A percentile compares a stretch with the other conserved stretches of the same genome.
Conservation (phyloP, 2,888 invertebrate genomes). For the Tortricodes alternella region DNA sequence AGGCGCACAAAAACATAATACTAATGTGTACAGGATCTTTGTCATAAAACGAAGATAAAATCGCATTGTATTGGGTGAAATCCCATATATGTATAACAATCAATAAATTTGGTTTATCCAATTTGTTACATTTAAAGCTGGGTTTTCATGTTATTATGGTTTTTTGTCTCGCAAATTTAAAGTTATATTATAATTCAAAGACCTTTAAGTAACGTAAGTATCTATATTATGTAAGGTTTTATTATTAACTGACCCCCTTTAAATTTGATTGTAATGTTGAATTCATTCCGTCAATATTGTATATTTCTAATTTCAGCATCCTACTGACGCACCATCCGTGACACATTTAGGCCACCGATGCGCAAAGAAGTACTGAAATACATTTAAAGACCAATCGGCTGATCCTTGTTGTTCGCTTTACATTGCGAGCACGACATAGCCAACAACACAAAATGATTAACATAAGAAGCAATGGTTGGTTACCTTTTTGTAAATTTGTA, state of each 20-base stretch:
- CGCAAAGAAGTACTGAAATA: slow-evolving; percentile 37
- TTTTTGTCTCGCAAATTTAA: too few relatives aligned
- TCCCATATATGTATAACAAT: too few relatives aligned
- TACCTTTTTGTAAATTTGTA: neutral
- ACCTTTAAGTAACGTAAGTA: too few relatives aligned
- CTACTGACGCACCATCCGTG: slow-evolving; percentile 60
- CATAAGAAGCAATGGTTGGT: neutral
- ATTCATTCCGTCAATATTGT: neutral
- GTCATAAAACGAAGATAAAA: too few relatives aligned
- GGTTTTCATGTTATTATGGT: too few relatives aligned
- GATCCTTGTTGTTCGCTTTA: slow-evolving; percentile 7
- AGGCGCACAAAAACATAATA: neutral
- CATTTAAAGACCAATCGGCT: neutral
- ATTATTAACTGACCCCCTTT: slow-evolving; percentile 8
- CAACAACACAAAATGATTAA: neutral
- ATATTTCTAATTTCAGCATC: slow-evolving; percentile 45
- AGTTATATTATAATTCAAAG: too few relatives aligned
- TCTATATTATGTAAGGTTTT: neutral
- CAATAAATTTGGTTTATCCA: too few relatives aligned
- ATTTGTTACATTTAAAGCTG: too few relatives aligned
- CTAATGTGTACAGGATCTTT: too few relatives aligned
- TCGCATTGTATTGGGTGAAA: too few relatives aligned
- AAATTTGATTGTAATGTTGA: too few relatives aligned
- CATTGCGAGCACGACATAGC: slow-evolving; percentile 25
- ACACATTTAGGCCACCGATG: slow-evolving; percentile 71